Evolutionary conservation across 2,113 vertebrate species (phyloP).

Genomic region (Brachypodius melanocephalos): DNA sequence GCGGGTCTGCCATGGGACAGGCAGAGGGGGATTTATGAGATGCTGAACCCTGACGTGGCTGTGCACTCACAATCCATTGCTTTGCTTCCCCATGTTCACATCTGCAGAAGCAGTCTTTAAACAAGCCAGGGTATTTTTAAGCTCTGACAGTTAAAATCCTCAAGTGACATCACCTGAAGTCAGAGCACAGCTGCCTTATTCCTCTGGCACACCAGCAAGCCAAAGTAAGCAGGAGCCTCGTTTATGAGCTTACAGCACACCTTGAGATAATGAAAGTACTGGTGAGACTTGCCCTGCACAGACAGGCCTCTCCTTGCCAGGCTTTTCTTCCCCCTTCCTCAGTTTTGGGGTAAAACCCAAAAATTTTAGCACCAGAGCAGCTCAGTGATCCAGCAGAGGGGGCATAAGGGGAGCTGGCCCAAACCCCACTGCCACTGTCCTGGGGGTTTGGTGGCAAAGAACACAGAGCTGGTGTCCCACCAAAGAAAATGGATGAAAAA

Average conservation of each 20-base stretch:
- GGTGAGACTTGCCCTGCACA: background rate
- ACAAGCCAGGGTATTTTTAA: slow-evolving; percentile 17
- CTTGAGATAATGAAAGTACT: background rate
- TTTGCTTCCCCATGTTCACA: background rate
- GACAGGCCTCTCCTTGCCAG: background rate
- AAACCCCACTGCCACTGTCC: background rate
- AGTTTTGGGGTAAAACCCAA: background rate
- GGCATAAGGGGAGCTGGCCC: rapidly evolving
- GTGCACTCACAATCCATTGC: background rate
- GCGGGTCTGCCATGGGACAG: background rate
- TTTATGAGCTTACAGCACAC: slow-evolving; percentile 1
- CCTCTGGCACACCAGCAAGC: background rate
- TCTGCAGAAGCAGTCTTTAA: slow-evolving; percentile 26
- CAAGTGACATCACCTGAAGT: slow-evolving; percentile 53
- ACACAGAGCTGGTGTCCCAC: background rate
- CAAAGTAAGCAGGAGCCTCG: slow-evolving; percentile 22
- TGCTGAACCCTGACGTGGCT: background rate
- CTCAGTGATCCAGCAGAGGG: background rate
- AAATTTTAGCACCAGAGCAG: background rate
- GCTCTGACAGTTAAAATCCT: slow-evolving; percentile 46
- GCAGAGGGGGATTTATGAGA: background rate
- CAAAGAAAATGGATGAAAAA: background rate
- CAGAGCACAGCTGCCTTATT: slow-evolving; percentile 21
- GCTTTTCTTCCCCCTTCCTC: rapidly evolving
- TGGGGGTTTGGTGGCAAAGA: background rate